Evolutionary conservation across 53 echinoderm and acorn worm genomes (phyloP).

Genomic region (Henricia sp.): DNA sequence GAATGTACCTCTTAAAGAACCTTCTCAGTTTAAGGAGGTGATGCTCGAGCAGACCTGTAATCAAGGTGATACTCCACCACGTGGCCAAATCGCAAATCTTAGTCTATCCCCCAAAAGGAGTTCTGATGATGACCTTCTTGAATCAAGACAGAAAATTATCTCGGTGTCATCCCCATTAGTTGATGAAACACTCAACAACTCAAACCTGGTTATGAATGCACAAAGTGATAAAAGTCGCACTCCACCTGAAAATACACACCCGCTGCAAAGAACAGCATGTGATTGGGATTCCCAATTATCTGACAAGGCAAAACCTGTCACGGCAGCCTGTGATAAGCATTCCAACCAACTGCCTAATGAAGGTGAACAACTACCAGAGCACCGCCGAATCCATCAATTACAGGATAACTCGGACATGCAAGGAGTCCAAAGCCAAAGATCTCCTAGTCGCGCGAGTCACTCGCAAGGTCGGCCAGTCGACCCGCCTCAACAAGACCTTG

Average conservation of each 20-base stretch:
- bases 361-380: not conserved
- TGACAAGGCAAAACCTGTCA: not conserved
- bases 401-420: not conserved
- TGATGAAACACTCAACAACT: not conserved
- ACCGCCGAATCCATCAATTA: not conserved
- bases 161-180: not conserved
- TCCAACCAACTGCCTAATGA: not conserved
- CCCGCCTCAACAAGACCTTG: conserved; percentile 10
- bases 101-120: not conserved
- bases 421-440: not conserved
- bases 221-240: not conserved
- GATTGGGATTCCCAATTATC: not conserved
- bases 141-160: not conserved
- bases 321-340: not conserved
- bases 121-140: not conserved
- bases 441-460: not conserved
- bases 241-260: not conserved
- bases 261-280: not conserved
- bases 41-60: not conserved
- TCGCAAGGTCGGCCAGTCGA: conserved; percentile 3
- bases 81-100: not conserved
- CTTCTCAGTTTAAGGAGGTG: not conserved
- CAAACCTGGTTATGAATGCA: no score
- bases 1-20: not conserved
- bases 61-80: not conserved